These are phyloP conservation scores for Hydrolagus affinis DNA, from an alignment of 2,113 vertebrate genomes.

Conservation along the genomic window DNA sequence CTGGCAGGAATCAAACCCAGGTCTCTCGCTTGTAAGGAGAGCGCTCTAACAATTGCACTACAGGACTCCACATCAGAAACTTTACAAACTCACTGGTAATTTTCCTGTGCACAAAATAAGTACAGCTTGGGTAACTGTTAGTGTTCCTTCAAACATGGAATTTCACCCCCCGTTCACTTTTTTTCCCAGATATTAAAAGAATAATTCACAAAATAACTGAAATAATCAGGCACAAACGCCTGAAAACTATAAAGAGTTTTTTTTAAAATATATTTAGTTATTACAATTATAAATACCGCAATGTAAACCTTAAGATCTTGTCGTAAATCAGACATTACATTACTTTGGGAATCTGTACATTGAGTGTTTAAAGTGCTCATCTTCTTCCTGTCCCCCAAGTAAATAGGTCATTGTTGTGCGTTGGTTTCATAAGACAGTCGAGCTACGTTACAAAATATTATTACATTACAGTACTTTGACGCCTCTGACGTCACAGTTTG, in stretches of 20 bases:
- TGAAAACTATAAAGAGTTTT: background rate
- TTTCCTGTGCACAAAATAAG: background rate
- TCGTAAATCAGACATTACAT: background rate
- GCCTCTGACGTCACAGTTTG: background rate
- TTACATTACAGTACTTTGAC: background rate
- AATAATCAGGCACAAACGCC: background rate
- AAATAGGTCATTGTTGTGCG: background rate
- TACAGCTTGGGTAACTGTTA: no score
- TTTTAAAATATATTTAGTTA: no score
- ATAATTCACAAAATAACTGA: background rate
- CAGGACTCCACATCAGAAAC: no score
- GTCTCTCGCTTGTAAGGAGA: no score
- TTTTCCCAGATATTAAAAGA: background rate
- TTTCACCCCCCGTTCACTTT: background rate
- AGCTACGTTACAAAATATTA: background rate
- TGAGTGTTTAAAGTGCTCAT: background rate
- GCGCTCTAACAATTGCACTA: no score
- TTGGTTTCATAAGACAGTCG: background rate
- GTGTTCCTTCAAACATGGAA: no score
- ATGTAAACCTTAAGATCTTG: background rate
- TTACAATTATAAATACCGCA: slow-evolving; percentile 14
- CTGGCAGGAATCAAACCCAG: no score
- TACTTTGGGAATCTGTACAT: background rate
- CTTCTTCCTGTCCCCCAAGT: no score
- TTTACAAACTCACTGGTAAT: background rate